phyloP scores from a whole-genome alignment of 2,797 vertebrate species.

The Muraenolepis orangiensis region DNA sequence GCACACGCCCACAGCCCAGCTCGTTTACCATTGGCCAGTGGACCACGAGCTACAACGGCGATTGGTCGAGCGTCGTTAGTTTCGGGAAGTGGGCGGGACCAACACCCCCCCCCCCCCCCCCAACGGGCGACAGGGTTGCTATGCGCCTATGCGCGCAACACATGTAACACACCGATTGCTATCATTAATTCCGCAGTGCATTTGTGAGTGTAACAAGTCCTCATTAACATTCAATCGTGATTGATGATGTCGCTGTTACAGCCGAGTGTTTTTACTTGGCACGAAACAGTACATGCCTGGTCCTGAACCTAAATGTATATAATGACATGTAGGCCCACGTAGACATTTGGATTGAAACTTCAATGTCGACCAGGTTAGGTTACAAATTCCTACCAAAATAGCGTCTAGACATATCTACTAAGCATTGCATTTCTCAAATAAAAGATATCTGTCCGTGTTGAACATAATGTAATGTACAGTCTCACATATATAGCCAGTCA shows the following conservation, averaged over 20 bases:
- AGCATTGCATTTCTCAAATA: background rate
- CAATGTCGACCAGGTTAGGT: no score
- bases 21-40: conserved; percentile 40
- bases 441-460: no score
- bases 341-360: background rate
- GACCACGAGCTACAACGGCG: accelerated
- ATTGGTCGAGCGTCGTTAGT: conserved; percentile 40
- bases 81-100: conserved; percentile 29
- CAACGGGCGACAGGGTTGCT: conserved; percentile 61
- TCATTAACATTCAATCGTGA: background rate
- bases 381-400: no score
- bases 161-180: background rate
- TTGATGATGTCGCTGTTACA: background rate
- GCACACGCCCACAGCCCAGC: conserved; percentile 70
- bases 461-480: no score
- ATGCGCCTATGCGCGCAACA: conserved; percentile 63
- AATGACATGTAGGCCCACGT: background rate
- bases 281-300: background rate
- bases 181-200: background rate
- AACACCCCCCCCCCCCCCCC: no score
- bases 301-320: no score
- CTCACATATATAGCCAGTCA: no score
- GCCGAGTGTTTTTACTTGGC: background rate
- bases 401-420: background rate
- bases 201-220: background rate